phyloP scores from a whole-genome alignment of 2,113 vertebrate genomes.

The Merops nubicus region DNA sequence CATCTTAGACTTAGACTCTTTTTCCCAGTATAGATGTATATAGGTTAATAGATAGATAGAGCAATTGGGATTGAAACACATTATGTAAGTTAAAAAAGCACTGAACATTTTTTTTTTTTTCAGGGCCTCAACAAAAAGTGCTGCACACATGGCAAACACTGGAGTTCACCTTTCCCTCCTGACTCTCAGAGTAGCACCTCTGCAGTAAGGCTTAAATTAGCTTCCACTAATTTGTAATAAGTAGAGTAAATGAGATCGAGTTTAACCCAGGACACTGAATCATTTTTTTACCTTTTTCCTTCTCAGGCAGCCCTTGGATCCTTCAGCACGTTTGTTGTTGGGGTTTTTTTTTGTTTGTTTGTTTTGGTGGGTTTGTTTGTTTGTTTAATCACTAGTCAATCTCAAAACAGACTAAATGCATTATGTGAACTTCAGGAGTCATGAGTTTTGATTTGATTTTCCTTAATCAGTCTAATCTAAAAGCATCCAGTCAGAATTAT shows the following conservation, averaged over 20 bases:
- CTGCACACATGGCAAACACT: neutral
- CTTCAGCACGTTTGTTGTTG: neutral
- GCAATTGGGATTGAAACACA: neutral
- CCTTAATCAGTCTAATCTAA: neutral
- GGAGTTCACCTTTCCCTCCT: neutral
- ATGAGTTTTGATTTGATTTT: neutral
- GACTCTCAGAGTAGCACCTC: neutral
- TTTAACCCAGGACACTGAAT: neutral
- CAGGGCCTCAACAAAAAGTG: neutral
- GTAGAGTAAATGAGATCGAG: neutral
- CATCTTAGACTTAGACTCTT: neutral
- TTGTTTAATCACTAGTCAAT: neutral
- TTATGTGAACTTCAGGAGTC: neutral
- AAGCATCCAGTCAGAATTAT: neutral
- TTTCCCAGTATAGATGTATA: neutral
- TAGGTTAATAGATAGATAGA: constrained; percentile 46
- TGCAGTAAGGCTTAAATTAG: neutral
- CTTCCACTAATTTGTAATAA: neutral
- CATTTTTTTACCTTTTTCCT: neutral
- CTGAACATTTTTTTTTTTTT: too few relatives aligned
- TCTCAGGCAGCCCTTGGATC: neutral
- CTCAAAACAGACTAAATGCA: neutral
- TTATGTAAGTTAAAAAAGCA: neutral
- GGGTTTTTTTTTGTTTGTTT: too few relatives aligned
- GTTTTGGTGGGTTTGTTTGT: too few relatives aligned